Base-by-base conservation (phyloP, 1,140 invertebrate genomes). In the Littorina saxatilis region DNA sequence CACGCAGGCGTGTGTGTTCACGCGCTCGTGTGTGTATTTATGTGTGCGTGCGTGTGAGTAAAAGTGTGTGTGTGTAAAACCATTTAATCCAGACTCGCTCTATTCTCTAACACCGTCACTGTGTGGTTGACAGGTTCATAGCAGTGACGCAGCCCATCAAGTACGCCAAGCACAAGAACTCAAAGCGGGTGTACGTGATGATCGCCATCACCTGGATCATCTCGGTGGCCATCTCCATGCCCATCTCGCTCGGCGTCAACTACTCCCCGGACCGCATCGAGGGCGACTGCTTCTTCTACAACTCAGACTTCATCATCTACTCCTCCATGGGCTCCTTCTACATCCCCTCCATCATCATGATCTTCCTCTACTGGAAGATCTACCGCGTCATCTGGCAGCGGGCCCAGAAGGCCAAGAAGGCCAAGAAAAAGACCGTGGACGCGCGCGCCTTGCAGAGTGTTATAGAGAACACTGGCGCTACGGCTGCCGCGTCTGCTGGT, bases 241-340 rank as follows among this genome's bases (percentile, higher is more conserved):
- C 99, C 4, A 98, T 99, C 83, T 97, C 99, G 35, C 94, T 99
- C 74, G 98, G 98, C 37, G 94, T 99, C 72, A 99, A 99, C 93
- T 91, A 93, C 80, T 91, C 91, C 4, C 84, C 88, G 23, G 70
- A 84, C 37, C 81, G 91, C n/a, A 72, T 73, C 17, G 81, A 82
- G 15, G 86, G 89, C n/a, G 87, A 89, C 37, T 99, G 98, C 93
- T 94, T 97, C 79, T 99, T 99, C 94, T 99, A 99, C 94, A 99
- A 99, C 93, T 96, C 96, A 70, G 96, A 99, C 93, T 99, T 99
- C 92, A 97, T 99, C 89, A 96, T 99, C 85, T 98, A 98, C 92
- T 99, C 98, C 17, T 99, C 98, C 63, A 94, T 99, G 87, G 97
- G 96, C 77, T 99, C 98, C 85, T 99, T 99, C 95, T 99, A 99